phyloP scores from a whole-genome alignment of 64 coral and sea anemone genomes.

The Actinia tenebrosa region DNA sequence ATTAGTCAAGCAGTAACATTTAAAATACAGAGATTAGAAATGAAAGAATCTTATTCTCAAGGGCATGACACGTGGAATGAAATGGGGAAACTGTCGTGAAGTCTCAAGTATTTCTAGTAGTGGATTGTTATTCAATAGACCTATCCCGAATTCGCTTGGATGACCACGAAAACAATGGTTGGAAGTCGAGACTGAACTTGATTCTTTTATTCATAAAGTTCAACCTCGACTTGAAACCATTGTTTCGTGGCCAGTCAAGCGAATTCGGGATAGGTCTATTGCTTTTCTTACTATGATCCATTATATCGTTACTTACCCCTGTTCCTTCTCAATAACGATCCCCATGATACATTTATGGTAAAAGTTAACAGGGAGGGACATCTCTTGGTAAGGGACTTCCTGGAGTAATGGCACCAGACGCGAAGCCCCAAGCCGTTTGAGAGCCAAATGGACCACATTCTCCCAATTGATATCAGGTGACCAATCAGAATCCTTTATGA shows the following conservation, averaged over 20 bases:
- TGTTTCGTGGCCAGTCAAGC: too few relatives aligned
- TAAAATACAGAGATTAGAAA: too few relatives aligned
- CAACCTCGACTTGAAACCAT: too few relatives aligned
- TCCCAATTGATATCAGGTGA: conserved; percentile 39
- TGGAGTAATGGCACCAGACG: conserved; percentile 74
- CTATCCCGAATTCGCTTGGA: too few relatives aligned
- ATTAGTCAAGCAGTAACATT: too few relatives aligned
- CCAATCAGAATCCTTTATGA: conserved; percentile 31
- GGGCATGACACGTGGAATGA: background rate
- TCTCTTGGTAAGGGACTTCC: conserved; percentile 33
- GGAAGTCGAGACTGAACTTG: too few relatives aligned
- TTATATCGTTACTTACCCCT: conserved; percentile 34
- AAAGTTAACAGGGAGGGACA: conserved; percentile 31
- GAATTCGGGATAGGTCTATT: too few relatives aligned
- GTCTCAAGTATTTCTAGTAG: too few relatives aligned
- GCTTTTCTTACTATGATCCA: background rate
- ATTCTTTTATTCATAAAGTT: too few relatives aligned
- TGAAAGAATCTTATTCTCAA: too few relatives aligned
- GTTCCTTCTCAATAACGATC: conserved; percentile 70
- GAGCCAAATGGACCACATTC: conserved; percentile 46
- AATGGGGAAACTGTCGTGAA: background rate
- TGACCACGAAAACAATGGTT: too few relatives aligned
- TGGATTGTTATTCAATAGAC: too few relatives aligned
- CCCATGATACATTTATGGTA: conserved; percentile 73
- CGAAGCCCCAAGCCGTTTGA: conserved; percentile 62